phyloP scores from a whole-genome alignment of 2,113 vertebrate genomes.

The Lanius ludovicianus region DNA sequence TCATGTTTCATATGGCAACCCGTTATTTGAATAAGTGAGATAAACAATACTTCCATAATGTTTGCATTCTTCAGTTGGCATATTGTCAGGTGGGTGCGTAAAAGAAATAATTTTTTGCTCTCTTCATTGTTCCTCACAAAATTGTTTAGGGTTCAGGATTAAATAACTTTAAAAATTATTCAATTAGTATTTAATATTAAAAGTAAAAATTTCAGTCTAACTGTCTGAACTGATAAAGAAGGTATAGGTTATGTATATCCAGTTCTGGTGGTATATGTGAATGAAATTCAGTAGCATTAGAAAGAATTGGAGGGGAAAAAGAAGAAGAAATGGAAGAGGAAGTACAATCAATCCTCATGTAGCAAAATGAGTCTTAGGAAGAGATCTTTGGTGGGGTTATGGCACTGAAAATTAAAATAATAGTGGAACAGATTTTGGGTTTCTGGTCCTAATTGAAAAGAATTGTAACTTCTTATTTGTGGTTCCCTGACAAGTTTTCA shows the following conservation, averaged over 20 bases:
- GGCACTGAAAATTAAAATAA: background rate
- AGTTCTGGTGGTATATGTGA: background rate
- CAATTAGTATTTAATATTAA: background rate
- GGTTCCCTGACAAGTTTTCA: background rate
- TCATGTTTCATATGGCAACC: background rate
- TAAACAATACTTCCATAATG: background rate
- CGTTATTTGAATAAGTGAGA: background rate
- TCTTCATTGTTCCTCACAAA: background rate
- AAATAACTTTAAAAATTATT: background rate
- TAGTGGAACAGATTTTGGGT: rapidly evolving
- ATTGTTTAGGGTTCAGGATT: background rate
- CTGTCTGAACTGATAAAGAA: background rate
- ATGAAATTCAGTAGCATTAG: background rate
- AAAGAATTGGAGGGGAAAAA: background rate
- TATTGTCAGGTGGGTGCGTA: background rate
- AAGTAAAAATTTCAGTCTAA: background rate
- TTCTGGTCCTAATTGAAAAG: background rate
- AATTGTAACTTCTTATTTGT: background rate
- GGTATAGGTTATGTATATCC: background rate
- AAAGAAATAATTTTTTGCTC: background rate
- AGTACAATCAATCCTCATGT: background rate
- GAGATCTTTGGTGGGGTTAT: background rate
- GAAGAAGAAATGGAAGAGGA: background rate
- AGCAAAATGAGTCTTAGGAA: background rate
- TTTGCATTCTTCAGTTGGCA: background rate